These are phyloP conservation scores for Halcyon smyrnensis DNA, from an alignment of 2,797 vertebrate genomes.

Conservation along the genomic window DNA sequence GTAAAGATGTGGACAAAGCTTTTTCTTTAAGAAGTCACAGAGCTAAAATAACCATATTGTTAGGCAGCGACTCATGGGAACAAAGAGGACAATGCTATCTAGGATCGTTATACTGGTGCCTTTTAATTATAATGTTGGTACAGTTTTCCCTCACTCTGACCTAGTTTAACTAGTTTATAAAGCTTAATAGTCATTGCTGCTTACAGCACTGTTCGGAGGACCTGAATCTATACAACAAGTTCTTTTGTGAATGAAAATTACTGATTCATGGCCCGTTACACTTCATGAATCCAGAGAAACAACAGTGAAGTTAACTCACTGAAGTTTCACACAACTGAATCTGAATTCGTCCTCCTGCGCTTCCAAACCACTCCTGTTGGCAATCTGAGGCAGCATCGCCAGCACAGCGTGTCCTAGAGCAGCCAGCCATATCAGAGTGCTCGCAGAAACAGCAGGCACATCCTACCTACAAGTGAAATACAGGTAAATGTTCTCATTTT, in stretches of 20 bases:
- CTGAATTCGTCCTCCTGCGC: not conserved
- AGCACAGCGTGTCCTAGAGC: not conserved
- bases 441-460: not conserved
- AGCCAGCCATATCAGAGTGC: not conserved
- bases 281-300: constrained; percentile 48
- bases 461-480: not conserved
- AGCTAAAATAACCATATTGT: constrained; percentile 71
- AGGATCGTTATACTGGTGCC: constrained; percentile 58
- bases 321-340: constrained; percentile 35
- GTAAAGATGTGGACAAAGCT: constrained; percentile 9
- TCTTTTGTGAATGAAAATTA: constrained; percentile 71
- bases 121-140: constrained; percentile 73
- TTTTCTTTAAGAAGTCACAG: constrained; percentile 58
- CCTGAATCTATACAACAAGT: constrained; percentile 78
- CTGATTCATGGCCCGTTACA: constrained; percentile 65
- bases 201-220: constrained; percentile 83
- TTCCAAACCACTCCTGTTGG: not conserved
- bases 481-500: not conserved
- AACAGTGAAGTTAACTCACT: constrained; percentile 30
- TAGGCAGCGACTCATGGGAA: constrained; percentile 74
- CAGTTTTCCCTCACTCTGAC: constrained; percentile 70
- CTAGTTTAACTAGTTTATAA: constrained; percentile 68
- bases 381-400: not conserved
- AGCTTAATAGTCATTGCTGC: constrained; percentile 73
- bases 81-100: constrained; percentile 64